Base-by-base conservation (phyloP, 2,797 vertebrate species). In the Natrix natrix region DNA sequence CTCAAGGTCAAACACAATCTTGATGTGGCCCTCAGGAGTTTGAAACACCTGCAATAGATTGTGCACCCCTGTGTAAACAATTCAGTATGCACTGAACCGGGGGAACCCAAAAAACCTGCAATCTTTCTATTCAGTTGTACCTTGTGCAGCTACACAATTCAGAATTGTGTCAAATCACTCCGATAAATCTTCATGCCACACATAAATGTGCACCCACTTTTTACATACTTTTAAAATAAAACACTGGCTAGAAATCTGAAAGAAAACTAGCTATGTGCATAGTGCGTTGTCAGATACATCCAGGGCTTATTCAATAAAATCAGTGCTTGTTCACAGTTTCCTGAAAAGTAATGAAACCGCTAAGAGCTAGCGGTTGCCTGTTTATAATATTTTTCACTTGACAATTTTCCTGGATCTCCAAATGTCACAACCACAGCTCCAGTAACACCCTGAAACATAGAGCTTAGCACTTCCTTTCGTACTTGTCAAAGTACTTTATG, bases 401-500 rank as follows among this genome's bases (percentile, higher is more conserved):
- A 69, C 87, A 86, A 66, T 55, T 26, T 95, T 90, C 0, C 0
- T 60, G 16, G 60, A 89, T 89, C 93, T 95, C 90, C 92, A 0
- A 0, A 28, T 91, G 91, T 90, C 94, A 91, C 91, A 63, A 90
- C 66, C 87, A 55, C 83, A 92, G 74, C 14, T 96, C 93, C 94
- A 94, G 87, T 88, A 94, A 90, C 63, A 91, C 69, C 56, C 66
- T 59, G 74, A 91, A 93, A 90, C 6, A 14, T 52, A 28, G 69
- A 78, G 93, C 55, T 95, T 66, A 93, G 88, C 87, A 94, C 59
- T 93, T 93, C 91, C 92, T 90, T 56, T 57, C 86, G 0, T 0
- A 87, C 90, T 92, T 94, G 83, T 55, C 96, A 95, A 52, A 92
- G 86, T 92, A 92, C 93, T 92, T 86, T 94, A 94, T 96, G n/a